Percentiles rank a stretch among this genome's conserved stretches.
Conservation (phyloP, 2,113 vertebrate genomes). For the Parotia lawesii region DNA sequence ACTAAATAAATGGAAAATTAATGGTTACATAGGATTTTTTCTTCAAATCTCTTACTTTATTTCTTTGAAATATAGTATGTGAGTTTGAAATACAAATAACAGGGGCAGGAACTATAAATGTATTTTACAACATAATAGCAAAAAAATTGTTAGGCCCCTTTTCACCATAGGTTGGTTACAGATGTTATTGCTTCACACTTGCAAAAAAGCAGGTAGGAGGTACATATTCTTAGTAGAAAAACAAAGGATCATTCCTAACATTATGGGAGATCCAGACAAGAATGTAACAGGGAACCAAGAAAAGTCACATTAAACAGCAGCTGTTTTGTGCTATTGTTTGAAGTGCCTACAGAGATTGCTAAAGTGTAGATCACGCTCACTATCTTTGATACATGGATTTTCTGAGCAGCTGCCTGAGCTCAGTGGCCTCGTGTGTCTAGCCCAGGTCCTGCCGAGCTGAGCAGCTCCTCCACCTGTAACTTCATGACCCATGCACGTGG, state of each 20-base stretch:
- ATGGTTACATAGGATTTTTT: neutral
- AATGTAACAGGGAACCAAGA: neutral
- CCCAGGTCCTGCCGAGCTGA: neutral
- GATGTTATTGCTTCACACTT: neutral
- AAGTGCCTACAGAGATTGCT: neutral
- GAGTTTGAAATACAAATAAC: conserved; percentile 38
- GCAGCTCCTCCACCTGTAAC: neutral
- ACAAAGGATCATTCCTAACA: neutral
- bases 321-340: neutral
- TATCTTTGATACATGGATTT: accelerated
- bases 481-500: accelerated
- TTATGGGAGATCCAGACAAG: neutral
- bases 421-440: accelerated
- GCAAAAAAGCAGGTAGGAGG: neutral
- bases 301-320: neutral
- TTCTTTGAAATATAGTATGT: neutral
- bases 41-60: neutral
- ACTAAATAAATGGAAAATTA: neutral
- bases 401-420: neutral
- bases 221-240: neutral
- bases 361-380: accelerated
- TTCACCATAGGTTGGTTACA: neutral
- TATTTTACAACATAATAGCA: neutral
- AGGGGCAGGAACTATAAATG: neutral
- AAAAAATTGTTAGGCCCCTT: neutral